Percentiles rank a stretch among this genome's conserved stretches.
These are phyloP conservation scores for Syngnathus acus DNA, from an alignment of 2,797 vertebrate genomes.

Conservation along the genomic window DNA sequence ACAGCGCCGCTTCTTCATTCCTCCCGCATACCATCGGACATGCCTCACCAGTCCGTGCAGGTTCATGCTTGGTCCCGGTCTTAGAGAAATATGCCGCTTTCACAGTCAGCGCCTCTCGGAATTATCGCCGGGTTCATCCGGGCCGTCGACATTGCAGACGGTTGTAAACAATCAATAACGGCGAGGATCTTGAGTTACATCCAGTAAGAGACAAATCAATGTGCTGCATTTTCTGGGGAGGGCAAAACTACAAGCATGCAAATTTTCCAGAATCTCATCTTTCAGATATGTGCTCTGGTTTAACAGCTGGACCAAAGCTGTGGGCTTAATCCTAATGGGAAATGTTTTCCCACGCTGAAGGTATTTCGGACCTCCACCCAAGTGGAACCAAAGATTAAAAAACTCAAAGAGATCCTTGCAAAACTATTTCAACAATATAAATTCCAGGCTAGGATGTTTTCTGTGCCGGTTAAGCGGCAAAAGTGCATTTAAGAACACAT, in stretches of 20 bases:
- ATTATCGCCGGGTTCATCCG: neutral
- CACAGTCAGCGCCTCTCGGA: neutral
- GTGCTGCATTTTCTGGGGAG: conserved; percentile 35
- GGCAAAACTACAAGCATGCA: conserved; percentile 50
- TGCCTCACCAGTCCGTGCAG: conserved; percentile 28
- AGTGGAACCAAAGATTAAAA: neutral
- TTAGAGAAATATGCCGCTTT: neutral
- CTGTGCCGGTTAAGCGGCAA: neutral
- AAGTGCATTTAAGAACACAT: neutral
- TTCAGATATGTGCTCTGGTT: conserved; percentile 43
- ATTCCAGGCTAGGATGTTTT: neutral
- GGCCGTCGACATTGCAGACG: conserved; percentile 5
- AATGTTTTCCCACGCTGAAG: conserved; percentile 6
- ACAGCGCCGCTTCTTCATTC: conserved; percentile 36
- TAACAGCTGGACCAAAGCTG: conserved; percentile 41
- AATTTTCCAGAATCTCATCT: conserved; percentile 53
- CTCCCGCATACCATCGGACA: conserved; percentile 28
- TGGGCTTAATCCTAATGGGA: conserved; percentile 2
- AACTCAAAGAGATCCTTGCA: neutral
- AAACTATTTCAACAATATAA: neutral
- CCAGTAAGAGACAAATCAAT: conserved; percentile 25
- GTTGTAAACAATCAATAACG: conserved; percentile 2
- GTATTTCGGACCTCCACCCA: conserved; percentile 1
- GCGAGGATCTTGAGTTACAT: conserved; percentile 19
- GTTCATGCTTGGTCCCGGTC: conserved; percentile 39